Evolutionary conservation across 2,113 vertebrate species (phyloP), one percentile per base, ranked within the genome.

Genomic region (Neogale vison): DNA sequence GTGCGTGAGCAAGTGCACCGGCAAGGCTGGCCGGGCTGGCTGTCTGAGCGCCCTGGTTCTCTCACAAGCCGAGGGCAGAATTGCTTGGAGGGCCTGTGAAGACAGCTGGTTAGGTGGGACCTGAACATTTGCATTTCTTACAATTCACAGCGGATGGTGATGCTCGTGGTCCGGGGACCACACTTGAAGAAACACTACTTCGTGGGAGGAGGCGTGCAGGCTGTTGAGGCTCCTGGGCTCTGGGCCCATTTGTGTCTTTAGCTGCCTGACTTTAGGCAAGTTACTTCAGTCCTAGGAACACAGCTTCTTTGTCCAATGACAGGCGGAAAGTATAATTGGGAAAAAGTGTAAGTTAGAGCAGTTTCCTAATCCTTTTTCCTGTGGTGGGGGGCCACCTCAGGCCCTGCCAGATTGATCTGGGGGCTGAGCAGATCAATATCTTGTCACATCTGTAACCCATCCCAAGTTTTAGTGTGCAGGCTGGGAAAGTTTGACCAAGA

Each of bases 1-100:
- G 39, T 0, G 0, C 61, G 15, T 21, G 69, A 55, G 90, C 57
- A 15, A 9, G 63, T 1, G 8, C 45, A 7, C 8, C 4, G 20
- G 61, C 61, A 39, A 29, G 86, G 52, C 17, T 17, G 1, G 2
- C 0, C 6, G 45, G 69, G 24, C 63, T 14, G 7, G 71, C 24
- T 2, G 47, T 55, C 31, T 17, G 6, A 61, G 65, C 0, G 1
- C 0, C 3, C 61, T 5, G 47, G 34, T 87, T 55, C 69, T 93
- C 31, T 39, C 45, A 23, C 31, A 34, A 18, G 55, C 4, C 17
- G 9, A 7, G 10, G 3, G n/a, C 52, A 93, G 86, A 72, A 34
- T 4, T 24, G 12, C 55, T 13, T 23, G 42, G 23, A 92, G 65
- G n/a, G 10, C 74, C 42, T 67, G 5, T 26, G 79, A 42, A 50